These are phyloP conservation scores for Dromius quadrimaculatus DNA, from an alignment of 2,888 invertebrate species.

Conservation along the genomic window DNA sequence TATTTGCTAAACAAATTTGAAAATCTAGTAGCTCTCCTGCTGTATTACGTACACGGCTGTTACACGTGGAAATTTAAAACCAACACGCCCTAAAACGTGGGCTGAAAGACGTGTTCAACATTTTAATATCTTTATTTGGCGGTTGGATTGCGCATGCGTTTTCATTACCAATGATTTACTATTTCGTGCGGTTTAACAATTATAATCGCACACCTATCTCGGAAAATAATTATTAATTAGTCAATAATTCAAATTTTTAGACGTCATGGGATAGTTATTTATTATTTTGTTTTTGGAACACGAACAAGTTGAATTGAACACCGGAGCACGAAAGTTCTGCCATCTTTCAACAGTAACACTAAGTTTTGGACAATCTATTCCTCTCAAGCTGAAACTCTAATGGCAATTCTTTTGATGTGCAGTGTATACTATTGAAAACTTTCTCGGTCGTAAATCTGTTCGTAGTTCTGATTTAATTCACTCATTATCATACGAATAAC, in stretches of 20 bases:
- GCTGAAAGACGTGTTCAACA: constrained; percentile 22
- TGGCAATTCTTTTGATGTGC: not conserved
- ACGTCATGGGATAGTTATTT: constrained; percentile 49
- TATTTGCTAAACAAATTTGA: constrained; percentile 18
- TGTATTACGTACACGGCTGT: constrained; percentile 19
- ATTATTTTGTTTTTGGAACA: constrained; percentile 46
- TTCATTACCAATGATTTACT: constrained; percentile 31
- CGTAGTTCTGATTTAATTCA: constrained; percentile 41
- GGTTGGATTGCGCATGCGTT: constrained; percentile 20
- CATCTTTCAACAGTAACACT: too few species aligned
- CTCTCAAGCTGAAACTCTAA: too few species aligned
- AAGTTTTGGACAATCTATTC: not conserved
- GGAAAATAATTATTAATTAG: constrained; percentile 51
- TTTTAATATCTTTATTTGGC: constrained; percentile 39
- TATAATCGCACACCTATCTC: constrained; percentile 48
- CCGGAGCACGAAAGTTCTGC: not conserved
- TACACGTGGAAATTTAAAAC: constrained; percentile 29
- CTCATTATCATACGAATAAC: constrained; percentile 45
- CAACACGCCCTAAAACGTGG: constrained; percentile 27
- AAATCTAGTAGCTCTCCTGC: constrained; percentile 4
- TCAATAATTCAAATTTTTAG: constrained; percentile 49
- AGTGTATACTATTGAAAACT: constrained; percentile 1
- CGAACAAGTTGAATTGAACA: constrained; percentile 22
- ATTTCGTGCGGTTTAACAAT: constrained; percentile 44
- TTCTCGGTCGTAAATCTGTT: constrained; percentile 17